Evolutionary conservation across 2,888 invertebrate species (phyloP).

Genomic region (Dasysyrphus tricinctus): DNA sequence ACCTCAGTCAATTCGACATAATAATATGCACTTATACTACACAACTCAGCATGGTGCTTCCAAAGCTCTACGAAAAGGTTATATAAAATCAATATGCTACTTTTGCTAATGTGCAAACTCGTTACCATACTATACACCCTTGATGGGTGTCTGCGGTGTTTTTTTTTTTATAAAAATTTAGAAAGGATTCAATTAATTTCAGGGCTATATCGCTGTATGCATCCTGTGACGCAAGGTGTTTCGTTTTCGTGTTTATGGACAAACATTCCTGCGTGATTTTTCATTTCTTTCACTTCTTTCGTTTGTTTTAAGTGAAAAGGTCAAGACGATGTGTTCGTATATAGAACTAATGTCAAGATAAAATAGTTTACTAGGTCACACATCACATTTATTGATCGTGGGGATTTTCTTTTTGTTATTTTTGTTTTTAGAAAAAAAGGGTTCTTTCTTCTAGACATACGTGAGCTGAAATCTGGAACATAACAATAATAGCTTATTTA

Average conservation of each 20-base stretch:
- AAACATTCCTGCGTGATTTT: conserved; percentile 41
- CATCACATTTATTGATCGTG: conserved; percentile 11
- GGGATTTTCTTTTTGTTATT: neutral
- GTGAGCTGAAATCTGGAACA: neutral
- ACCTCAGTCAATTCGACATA: neutral
- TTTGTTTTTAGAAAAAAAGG: neutral
- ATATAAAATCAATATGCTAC: conserved; percentile 32
- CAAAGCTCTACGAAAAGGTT: neutral
- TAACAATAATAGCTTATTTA: neutral
- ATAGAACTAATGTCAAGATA: conserved; percentile 46
- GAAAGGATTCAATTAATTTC: conserved; percentile 37
- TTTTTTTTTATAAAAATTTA: conserved; percentile 23
- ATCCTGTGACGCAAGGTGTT: conserved; percentile 37
- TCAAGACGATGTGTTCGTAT: conserved; percentile 31
- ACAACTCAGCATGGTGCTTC: conserved; percentile 11
- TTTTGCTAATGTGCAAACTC: conserved; percentile 47
- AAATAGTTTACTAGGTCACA: conserved; percentile 39
- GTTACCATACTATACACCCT: conserved; percentile 19
- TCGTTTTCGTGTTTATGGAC: conserved; percentile 50
- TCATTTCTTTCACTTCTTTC: neutral
- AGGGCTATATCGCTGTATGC: conserved; percentile 50
- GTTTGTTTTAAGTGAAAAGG: conserved; percentile 24
- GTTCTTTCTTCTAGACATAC: neutral
- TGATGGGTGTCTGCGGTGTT: neutral
- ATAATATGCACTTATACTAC: neutral